Evolutionary conservation across 2,888 invertebrate species (phyloP).

Genomic region (Cheilosia soror): DNA sequence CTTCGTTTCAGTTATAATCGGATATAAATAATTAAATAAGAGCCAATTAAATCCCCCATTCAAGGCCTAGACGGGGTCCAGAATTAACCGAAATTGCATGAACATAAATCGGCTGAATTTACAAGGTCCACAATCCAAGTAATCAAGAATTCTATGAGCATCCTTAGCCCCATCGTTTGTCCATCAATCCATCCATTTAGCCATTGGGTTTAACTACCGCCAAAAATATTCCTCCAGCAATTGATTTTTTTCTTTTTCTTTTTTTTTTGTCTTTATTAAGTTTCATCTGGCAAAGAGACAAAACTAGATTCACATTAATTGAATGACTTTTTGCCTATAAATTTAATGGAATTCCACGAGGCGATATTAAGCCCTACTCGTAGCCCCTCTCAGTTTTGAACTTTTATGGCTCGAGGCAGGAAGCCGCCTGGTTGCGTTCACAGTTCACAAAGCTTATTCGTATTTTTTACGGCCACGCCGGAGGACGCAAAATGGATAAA

Average conservation of each 20-base stretch:
- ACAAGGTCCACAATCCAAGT: slow-evolving; percentile 42
- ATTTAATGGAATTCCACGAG: slow-evolving; percentile 38
- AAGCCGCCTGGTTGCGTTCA: slow-evolving; percentile 13
- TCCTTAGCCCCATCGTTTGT: neutral
- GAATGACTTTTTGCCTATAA: slow-evolving; percentile 64
- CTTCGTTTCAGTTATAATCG: slow-evolving; percentile 43
- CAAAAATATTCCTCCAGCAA: slow-evolving; percentile 12
- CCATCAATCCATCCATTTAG: slow-evolving; percentile 7
- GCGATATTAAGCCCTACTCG: slow-evolving; percentile 5
- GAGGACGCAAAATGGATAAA: slow-evolving; percentile 26
- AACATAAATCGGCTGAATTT: slow-evolving; percentile 50
- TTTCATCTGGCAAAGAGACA: slow-evolving; percentile 44
- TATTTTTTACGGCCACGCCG: slow-evolving; percentile 21
- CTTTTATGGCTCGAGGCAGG: slow-evolving; percentile 26
- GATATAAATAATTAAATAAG: slow-evolving; percentile 59
- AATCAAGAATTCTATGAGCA: slow-evolving; percentile 29
- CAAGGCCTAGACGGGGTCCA: neutral
- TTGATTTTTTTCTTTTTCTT: slow-evolving; percentile 28
- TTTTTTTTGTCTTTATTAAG: slow-evolving; percentile 37
- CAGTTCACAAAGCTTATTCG: slow-evolving; percentile 35
- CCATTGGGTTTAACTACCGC: neutral
- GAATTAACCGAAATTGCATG: slow-evolving; percentile 23
- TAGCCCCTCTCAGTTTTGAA: slow-evolving; percentile 32
- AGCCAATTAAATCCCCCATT: slow-evolving; percentile 30
- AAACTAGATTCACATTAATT: slow-evolving; percentile 57